Conservation (phyloP, 2,888 invertebrate genomes). For the Actias luna region DNA sequence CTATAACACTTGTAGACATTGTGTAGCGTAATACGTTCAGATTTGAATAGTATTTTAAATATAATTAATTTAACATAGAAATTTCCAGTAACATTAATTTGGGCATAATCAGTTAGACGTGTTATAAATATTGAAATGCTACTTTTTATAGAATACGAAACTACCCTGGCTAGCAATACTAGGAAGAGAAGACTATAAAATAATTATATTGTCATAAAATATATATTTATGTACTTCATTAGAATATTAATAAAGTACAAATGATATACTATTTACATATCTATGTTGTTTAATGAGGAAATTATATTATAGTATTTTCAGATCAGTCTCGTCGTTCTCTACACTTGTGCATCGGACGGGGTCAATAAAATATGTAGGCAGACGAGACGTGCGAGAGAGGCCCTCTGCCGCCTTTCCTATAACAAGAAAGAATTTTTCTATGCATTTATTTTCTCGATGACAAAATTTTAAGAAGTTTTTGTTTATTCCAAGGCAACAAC, state of each 20-base stretch:
- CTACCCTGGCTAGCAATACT: neutral
- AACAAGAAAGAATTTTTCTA: slow-evolving; percentile 79
- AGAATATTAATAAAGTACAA: neutral
- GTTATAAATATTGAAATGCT: neutral
- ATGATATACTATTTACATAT: neutral
- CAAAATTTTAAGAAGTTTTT: slow-evolving; percentile 57
- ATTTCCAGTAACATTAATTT: no score
- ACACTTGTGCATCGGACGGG: slow-evolving; percentile 40
- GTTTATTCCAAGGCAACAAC: slow-evolving; percentile 24
- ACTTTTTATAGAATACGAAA: neutral
- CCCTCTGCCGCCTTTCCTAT: slow-evolving; percentile 70
- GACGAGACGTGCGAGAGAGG: slow-evolving; percentile 60
- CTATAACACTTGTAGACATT: no score
- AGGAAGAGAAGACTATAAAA: neutral
- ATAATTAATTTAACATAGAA: neutral
- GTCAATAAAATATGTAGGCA: slow-evolving; percentile 80
- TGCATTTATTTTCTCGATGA: slow-evolving; percentile 71
- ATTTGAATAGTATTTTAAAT: neutral
- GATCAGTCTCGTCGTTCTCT: slow-evolving; percentile 38
- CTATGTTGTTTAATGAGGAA: neutral
- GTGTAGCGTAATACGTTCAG: slow-evolving; percentile 28
- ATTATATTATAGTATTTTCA: slow-evolving; percentile 36
- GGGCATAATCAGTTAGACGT: no score
- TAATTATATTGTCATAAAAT: neutral
- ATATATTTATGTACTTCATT: neutral